Conservation (phyloP, 2,888 invertebrate genomes). For the Chrysodeixis includens region DNA sequence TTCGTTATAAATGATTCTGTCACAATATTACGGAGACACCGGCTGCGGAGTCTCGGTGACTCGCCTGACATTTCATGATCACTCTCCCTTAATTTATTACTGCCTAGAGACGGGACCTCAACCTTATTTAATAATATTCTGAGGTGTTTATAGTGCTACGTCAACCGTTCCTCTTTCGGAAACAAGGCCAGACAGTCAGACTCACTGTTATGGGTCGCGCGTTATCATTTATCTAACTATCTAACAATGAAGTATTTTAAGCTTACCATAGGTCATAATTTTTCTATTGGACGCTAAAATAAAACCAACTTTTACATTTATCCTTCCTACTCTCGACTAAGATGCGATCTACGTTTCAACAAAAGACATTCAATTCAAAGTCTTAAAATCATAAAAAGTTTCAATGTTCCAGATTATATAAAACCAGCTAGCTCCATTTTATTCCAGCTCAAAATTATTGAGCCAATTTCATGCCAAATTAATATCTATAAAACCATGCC, state of each 20-base stretch:
- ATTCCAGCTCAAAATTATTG: no score
- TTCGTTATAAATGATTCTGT: not conserved
- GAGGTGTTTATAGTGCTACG: not conserved
- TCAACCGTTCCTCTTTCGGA: not conserved
- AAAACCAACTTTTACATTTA: no score
- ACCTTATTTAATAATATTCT: not conserved
- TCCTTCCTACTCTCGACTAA: no score
- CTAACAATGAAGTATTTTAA: not conserved
- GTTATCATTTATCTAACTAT: not conserved
- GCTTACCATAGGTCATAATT: no score
- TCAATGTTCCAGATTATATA: not conserved
- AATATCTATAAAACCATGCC: not conserved
- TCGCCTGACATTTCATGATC: not conserved
- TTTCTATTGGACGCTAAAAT: no score
- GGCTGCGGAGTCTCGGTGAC: not conserved
- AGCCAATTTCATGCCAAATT: not conserved
- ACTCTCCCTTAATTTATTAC: slow-evolving; percentile 3
- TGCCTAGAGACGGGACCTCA: not conserved
- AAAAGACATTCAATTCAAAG: not conserved
- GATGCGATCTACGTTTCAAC: not conserved
- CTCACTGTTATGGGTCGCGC: not conserved
- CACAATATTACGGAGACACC: not conserved
- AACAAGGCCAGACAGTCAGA: not conserved
- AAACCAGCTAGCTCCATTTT: not conserved
- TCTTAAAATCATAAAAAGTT: not conserved